phyloP scores from a whole-genome alignment of 2,888 invertebrate species.

The Leptopilina myrica region DNA sequence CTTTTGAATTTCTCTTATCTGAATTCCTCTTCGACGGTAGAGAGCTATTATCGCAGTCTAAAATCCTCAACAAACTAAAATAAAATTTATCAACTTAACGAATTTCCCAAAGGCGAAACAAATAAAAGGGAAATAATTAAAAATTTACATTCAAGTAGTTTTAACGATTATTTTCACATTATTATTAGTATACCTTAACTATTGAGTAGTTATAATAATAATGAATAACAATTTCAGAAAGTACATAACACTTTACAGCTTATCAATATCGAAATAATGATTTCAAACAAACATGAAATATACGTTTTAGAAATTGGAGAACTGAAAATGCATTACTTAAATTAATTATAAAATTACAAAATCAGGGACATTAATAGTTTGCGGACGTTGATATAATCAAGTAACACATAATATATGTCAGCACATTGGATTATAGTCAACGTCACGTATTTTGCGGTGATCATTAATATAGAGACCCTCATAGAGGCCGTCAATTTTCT shows the following conservation, averaged over 20 bases:
- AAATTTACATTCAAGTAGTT: too few relatives aligned
- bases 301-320: neutral
- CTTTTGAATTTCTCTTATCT: neutral
- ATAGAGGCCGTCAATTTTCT: neutral
- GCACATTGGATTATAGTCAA: neutral
- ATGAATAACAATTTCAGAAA: too few relatives aligned
- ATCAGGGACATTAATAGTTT: constrained; percentile 10
- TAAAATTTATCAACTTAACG: too few relatives aligned
- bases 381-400: constrained; percentile 19
- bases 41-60: neutral
- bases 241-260: too few relatives aligned
- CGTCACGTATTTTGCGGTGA: neutral
- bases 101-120: too few relatives aligned
- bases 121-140: neutral
- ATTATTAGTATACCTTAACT: too few relatives aligned
- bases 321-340: neutral
- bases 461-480: neutral
- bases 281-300: too few relatives aligned
- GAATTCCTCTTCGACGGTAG: neutral
- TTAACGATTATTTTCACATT: too few relatives aligned
- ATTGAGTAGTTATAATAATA: too few relatives aligned
- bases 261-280: too few relatives aligned
- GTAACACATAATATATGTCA: constrained; percentile 6
- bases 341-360: constrained; percentile 1
- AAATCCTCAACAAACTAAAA: too few relatives aligned